A percentile compares a stretch with the other conserved stretches of the same genome.
Conservation (phyloP, 2,113 vertebrate species). For the Neogobius melanostomus region DNA sequence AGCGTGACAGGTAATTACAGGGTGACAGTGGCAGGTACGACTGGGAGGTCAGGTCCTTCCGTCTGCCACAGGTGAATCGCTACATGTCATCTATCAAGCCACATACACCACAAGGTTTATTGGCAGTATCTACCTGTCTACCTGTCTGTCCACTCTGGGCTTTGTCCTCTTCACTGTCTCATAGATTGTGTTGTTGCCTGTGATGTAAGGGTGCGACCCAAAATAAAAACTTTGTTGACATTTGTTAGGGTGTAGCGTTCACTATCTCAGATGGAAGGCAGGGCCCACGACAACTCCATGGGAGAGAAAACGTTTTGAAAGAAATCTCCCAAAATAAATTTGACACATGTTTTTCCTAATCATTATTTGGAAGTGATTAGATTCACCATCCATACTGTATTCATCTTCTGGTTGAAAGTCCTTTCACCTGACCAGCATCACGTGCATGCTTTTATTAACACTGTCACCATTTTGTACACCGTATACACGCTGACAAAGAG, state of each 20-base stretch:
- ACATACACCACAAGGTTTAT: slow-evolving; percentile 46
- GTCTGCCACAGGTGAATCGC: slow-evolving; percentile 29
- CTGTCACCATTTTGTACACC: too few species aligned
- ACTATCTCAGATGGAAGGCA: too few species aligned
- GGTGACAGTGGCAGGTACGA: slow-evolving; percentile 33
- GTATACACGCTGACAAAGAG: too few species aligned
- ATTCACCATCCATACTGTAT: too few species aligned
- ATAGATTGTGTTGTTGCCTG: not conserved
- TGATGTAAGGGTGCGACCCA: not conserved
- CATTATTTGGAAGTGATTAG: too few species aligned
- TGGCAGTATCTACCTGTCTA: slow-evolving; percentile 22
- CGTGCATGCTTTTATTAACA: too few species aligned
- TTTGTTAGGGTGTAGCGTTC: not conserved
- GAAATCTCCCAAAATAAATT: too few species aligned
- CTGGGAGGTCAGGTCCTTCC: slow-evolving; percentile 40
- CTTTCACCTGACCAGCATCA: too few species aligned
- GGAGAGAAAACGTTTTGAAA: too few species aligned
- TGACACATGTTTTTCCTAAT: too few species aligned
- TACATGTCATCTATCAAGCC: slow-evolving; percentile 39
- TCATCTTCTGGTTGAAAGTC: too few species aligned
- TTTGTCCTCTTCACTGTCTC: slow-evolving; percentile 17
- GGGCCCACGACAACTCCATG: too few species aligned
- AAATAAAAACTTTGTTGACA: not conserved
- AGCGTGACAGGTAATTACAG: slow-evolving; percentile 56
- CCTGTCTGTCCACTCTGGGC: slow-evolving; percentile 29